Evolutionary conservation across 2,888 invertebrate species (phyloP).

Genomic region (Dasysyrphus tricinctus): DNA sequence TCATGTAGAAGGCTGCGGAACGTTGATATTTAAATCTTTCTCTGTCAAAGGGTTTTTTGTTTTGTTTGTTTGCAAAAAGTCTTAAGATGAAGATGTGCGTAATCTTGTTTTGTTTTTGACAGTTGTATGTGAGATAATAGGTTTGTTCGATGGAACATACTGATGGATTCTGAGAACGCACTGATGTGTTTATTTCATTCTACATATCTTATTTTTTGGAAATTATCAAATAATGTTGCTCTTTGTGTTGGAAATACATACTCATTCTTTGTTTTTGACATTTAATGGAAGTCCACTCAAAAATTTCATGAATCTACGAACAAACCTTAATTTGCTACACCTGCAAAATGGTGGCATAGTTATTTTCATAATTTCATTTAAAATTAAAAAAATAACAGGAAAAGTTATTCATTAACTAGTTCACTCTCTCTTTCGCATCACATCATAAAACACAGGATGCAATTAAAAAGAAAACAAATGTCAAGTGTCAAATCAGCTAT

Average conservation of each 20-base stretch:
- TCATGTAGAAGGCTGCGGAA: neutral
- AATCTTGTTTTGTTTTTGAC: slow-evolving; percentile 6
- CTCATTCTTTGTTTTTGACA: neutral
- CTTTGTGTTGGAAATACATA: neutral
- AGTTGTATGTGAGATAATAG: neutral
- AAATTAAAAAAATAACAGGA: neutral
- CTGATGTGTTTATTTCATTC: neutral
- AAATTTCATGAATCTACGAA: neutral
- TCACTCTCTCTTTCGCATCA: too few species aligned
- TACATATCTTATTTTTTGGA: neutral
- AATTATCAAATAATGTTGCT: neutral
- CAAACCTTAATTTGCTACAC: too few species aligned
- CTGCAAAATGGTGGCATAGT: neutral
- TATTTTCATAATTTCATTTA: neutral
- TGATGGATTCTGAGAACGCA: too few species aligned
- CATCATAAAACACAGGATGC: neutral
- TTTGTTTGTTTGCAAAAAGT: neutral
- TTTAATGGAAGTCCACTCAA: neutral
- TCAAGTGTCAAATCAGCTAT: neutral
- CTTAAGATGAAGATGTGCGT: neutral
- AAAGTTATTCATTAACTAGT: neutral
- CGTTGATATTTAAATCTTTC: neutral
- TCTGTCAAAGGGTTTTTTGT: neutral
- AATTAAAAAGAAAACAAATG: neutral
- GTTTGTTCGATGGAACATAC: neutral